Conservation (phyloP, 2,113 vertebrate species). For the Artemisiospiza belli region DNA sequence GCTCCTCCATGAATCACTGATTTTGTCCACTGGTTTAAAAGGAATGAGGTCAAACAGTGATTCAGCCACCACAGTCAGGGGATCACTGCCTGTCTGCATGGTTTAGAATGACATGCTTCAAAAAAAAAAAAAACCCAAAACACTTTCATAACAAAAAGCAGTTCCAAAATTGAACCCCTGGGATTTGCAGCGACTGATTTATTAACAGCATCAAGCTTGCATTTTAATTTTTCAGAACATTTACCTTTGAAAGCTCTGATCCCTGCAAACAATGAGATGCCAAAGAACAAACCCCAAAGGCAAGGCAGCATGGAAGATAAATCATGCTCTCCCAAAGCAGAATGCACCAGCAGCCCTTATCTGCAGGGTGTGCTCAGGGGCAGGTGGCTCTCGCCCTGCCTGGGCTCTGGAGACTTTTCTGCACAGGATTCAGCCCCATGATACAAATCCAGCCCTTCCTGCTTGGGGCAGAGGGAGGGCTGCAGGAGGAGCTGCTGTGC, state of each 20-base stretch:
- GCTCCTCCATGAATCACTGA: neutral
- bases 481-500: neutral
- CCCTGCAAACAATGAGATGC: neutral
- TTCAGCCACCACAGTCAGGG: neutral
- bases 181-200: neutral
- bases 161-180: neutral
- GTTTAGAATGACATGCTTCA: neutral
- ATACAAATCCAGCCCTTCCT: neutral
- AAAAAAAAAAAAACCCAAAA: neutral
- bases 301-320: neutral
- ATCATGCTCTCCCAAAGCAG: neutral
- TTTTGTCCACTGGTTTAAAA: neutral
- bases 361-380: fast-evolving
- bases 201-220: neutral
- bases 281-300: neutral
- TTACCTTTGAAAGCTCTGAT: constrained; percentile 7
- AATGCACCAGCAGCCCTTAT: fast-evolving
- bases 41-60: neutral
- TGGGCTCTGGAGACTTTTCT: fast-evolving
- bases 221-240: constrained; percentile 43
- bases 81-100: neutral
- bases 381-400: neutral
- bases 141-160: neutral
- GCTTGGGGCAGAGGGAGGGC: neutral
- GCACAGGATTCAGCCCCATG: neutral